phyloP scores from a whole-genome alignment of 2,888 invertebrate species.

The Diarsia mendica region DNA sequence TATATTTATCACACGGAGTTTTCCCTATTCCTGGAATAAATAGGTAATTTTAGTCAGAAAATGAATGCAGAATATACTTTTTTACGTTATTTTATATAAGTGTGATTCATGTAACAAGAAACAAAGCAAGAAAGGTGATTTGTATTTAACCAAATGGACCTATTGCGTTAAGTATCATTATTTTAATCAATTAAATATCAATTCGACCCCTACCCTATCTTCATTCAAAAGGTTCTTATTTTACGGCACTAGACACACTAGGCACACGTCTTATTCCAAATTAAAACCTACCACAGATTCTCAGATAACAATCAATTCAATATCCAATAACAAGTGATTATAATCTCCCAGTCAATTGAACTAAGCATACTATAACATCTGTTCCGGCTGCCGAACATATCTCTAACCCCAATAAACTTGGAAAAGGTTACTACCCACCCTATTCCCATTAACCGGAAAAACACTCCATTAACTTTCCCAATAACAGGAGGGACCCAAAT shows the following conservation, averaged over 20 bases:
- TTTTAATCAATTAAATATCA: neutral
- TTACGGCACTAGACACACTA: no score
- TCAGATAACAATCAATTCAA: conserved; percentile 8
- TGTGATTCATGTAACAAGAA: neutral
- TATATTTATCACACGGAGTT: neutral
- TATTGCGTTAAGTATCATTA: neutral
- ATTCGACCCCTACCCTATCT: neutral
- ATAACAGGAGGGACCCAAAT: conserved; percentile 42
- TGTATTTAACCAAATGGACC: neutral
- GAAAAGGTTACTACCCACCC: conserved; percentile 19
- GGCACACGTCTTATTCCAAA: neutral
- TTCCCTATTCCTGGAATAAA: no score
- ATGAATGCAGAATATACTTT: no score
- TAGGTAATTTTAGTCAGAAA: no score
- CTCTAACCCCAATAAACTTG: conserved; percentile 39
- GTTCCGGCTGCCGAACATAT: conserved; percentile 19
- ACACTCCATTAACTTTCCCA: conserved; percentile 58
- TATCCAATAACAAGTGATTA: conserved; percentile 20
- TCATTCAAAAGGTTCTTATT: neutral
- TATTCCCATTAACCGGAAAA: conserved; percentile 54
- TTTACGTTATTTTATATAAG: no score
- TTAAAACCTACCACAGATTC: neutral
- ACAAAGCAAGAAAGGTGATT: neutral
- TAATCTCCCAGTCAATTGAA: conserved; percentile 32
- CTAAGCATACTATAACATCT: conserved; percentile 38